Evolutionary conservation across 2,797 vertebrate genomes (phyloP), one percentile per base, ranked within the genome.

Genomic region (Sibirionetta formosa): DNA sequence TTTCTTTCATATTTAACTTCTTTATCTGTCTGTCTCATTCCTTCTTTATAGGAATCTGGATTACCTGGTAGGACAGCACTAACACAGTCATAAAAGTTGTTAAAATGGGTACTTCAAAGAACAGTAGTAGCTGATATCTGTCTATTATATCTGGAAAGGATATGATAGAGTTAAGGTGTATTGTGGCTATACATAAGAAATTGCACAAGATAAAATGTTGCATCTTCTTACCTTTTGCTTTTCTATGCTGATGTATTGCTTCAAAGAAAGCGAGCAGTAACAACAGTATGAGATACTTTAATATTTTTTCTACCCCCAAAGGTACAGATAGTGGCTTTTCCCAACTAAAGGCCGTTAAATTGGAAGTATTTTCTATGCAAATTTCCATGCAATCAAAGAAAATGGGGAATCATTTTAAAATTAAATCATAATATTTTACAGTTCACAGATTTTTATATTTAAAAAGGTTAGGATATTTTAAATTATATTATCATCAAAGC

Each of bases 401-500:
- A 54, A 86, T 58, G 36, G 48, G 16, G 24, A 85, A 71, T 70
- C 66, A 20, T 53, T 9, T 48, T 89, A 57, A 85, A 82, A 80
- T 82, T 11, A 80, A 87, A 60, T 57, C 56, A 58, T 68, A 72
- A 31, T 70, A 66, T 57, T 88, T 88, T 90, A 50, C 36, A 50
- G 23, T 57, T 87, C 40, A 71, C 7, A 69, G 17, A 70, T 75
- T 90, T 75, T 36, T 40, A 2, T 68, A 40, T 78, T 95, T 91
- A 66, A 57, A 90, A 93, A 86, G 24, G 48, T 83, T 94, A 93
- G 18, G 16, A 27, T 83, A 57, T 75, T 90, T 23, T 36, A 88
- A 81, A 92, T 80, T 1, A 35, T 79, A 48, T n/a, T 72, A 12
- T 24, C 33, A 17, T 50, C 88, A 44, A 86, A 90, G 22, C 24